Evolutionary conservation across 1,140 invertebrate genomes (phyloP).

Genomic region (Lepidotrigona ventralis): DNA sequence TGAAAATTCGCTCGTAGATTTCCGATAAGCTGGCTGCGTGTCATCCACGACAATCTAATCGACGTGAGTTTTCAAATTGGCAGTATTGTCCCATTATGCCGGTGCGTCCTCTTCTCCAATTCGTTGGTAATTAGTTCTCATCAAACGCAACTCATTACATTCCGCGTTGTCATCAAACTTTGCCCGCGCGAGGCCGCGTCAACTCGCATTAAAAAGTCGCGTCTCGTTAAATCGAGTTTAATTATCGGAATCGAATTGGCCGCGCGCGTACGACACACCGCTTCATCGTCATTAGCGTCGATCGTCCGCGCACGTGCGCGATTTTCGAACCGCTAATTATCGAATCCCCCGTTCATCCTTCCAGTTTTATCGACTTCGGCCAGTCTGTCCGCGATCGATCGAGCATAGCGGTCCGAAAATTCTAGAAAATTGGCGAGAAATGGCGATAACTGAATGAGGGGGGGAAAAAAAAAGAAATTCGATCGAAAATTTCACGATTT

Average conservation of each 20-base stretch:
- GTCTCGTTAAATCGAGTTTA: constrained; percentile 23
- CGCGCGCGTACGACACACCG: not conserved
- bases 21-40: no score
- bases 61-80: not conserved
- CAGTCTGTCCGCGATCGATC: not conserved
- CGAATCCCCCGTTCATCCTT: not conserved
- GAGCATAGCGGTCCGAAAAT: not conserved
- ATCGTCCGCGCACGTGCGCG: not conserved
- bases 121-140: constrained; percentile 7
- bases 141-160: constrained; percentile 1
- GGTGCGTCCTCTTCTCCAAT: not conserved
- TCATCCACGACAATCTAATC: not conserved
- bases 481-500: not conserved
- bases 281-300: constrained; percentile 26
- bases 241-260: constrained; percentile 32
- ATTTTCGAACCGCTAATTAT: constrained; percentile 36
- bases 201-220: constrained; percentile 12
- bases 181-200: not conserved
- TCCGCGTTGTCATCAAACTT: not conserved
- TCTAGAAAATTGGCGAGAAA: not conserved
- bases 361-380: not conserved
- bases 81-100: not conserved
- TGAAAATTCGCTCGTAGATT: not conserved
- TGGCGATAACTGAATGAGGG: not conserved
- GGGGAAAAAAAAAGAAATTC: not conserved